Evolutionary conservation across 2,113 vertebrate species (phyloP), one percentile per base, ranked within the genome.

Genomic region (Calyptomena viridis): DNA sequence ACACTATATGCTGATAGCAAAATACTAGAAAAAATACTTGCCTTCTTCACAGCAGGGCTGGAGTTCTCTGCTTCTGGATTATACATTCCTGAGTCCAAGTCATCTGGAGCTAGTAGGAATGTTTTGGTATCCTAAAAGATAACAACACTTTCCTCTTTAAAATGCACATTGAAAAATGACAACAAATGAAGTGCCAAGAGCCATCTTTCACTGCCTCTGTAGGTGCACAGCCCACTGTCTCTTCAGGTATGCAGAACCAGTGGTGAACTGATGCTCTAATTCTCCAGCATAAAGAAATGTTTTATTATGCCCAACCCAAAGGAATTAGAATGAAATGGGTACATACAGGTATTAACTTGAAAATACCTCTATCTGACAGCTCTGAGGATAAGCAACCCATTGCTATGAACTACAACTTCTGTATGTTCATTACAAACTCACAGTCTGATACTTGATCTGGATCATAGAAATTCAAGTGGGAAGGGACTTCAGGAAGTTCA

Each of bases 101-200:
- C 95, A 7, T 97, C 96, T 12, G 92, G 63, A 90, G 62, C 52
- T 33, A 90, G 78, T 89, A 97, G 94, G 73, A 96, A 91, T 9
- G 85, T 39, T 72, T 90, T 95, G 59, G 74, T 72, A 74, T 92
- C 97, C 98, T 98, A 81, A 95, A 98, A 93, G 27, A 67, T 46
- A 98, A 86, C 4, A 88, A 60, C 8, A 96, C 4, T 6, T 58
- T 64, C 49, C 50, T 74, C 46, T 80, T 76, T 89, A 91, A 94
- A 82, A 82, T 33, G 31, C 49, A 52, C 1, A 2, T 44, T 79
- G 44, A 68, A 78, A 92, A 40, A 30, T 71, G 35, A 20, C 22
- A 78, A 28, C 20, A 47, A 12, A 50, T 8, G 4, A 86, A 64
- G 24, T 12, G 31, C 49, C 30, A 49, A 84, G 50, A 90, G 40